Base-by-base conservation (phyloP, 2,113 vertebrate genomes). In the Bubalus kerabau region DNA sequence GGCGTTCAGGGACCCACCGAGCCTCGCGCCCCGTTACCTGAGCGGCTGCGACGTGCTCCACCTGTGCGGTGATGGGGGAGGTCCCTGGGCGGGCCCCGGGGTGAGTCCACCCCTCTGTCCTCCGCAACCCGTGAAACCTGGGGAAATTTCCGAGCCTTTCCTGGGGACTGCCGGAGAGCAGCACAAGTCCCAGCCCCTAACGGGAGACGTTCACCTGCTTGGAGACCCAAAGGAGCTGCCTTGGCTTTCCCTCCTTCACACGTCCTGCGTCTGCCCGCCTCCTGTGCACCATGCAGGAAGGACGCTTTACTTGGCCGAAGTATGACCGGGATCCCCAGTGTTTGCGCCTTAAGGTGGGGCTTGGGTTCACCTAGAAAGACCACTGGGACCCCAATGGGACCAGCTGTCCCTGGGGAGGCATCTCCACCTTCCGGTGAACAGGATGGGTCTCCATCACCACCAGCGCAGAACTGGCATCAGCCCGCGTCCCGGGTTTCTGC, bases 401-500 rank as follows among this genome's bases (percentile, higher is more conserved):
- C 28, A 32, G 76, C 15, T 50, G 28, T 50, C 76, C 26, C 46
- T 50, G 76, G 15, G 76, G 15, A 19, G 15, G 46, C 2, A 6
- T 24, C 46, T 50, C 46, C 1, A 4, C 46, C 76, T 50, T 80
- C 46, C 2, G 0, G 76, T 50, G 15, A 80, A 30, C 8, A 48
- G 26, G 43, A 30, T 9, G 24, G 76, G 26, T 28, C 76, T 80
- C 76, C 26, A 19, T 48, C 43, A 30, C 8, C 76, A 30, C 46
- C 15, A 80, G 2, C 7, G 28, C 60, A 16, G 14, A 32, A 3
- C 30, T 16, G 60, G 60, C 30, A 64, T 19, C 16, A 50, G 46
- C 76, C 46, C 1, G 2, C 2, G 0, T 6, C 46, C 46, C 16
- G 0, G 4, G 16, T 50, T 8, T 48, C 46, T 1, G 0, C 30